Percentiles rank a stretch among this genome's conserved stretches.
Conservation (phyloP, 2,888 invertebrate species). For the Chromoteleia sp. region DNA sequence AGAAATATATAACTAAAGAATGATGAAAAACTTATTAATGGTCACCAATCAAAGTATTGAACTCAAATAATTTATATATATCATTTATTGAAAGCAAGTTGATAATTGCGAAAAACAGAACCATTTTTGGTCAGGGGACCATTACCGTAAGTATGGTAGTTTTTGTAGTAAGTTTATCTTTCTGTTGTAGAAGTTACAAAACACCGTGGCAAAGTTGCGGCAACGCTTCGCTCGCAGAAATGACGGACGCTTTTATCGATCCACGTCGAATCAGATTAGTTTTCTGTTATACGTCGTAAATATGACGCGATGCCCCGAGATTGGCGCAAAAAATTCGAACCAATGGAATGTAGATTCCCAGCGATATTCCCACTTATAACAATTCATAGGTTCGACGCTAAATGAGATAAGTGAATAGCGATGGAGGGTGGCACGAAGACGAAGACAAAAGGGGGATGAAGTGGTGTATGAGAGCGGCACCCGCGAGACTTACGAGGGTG, state of each 20-base stretch:
- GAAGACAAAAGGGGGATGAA: constrained; percentile 55
- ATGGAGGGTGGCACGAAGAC: constrained; percentile 49
- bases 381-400: constrained; percentile 61
- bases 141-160: no score
- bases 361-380: constrained; percentile 55
- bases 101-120: no score
- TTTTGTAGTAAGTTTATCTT: no score
- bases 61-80: no score
- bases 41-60: no score
- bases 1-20: no score
- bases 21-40: no score
- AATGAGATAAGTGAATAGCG: constrained; percentile 69
- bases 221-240: constrained; percentile 6
- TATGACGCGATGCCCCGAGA: constrained; percentile 35
- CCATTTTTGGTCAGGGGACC: no score
- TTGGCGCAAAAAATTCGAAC: constrained; percentile 48
- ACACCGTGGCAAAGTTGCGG: constrained; percentile 13
- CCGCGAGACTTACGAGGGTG: constrained; percentile 67
- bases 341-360: constrained; percentile 56
- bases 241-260: constrained; percentile 49
- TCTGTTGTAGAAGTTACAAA: background rate
- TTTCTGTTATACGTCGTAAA: constrained; percentile 41
- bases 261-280: constrained; percentile 43
- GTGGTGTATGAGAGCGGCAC: constrained; percentile 37
- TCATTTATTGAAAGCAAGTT: no score